These are phyloP conservation scores for Neolamprologus brichardi DNA, from an alignment of 2,113 vertebrate genomes.

Conservation along the genomic window DNA sequence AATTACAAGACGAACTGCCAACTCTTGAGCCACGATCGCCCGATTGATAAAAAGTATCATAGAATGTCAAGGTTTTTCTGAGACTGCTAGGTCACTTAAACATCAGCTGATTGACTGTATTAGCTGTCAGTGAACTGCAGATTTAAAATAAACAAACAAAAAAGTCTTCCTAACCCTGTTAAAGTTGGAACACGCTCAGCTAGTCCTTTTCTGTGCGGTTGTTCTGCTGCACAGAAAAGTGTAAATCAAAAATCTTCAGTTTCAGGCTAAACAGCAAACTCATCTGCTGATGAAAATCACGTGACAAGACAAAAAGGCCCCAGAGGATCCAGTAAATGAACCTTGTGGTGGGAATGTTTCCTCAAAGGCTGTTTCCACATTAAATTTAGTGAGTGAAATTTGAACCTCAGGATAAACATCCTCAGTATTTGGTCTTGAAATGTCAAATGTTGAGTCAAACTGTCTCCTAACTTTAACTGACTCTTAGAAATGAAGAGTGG, in stretches of 20 bases:
- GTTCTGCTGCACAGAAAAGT: background rate
- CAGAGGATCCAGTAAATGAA: background rate
- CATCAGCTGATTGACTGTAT: background rate
- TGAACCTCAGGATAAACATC: background rate
- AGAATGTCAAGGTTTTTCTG: background rate
- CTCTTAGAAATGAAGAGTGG: background rate
- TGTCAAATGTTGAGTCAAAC: background rate
- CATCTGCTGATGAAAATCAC: background rate
- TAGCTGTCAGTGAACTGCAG: background rate
- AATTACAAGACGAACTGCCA: fast-evolving
- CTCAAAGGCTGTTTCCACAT: background rate
- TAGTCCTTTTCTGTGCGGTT: background rate
- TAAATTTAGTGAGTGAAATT: background rate
- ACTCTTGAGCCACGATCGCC: too few species aligned
- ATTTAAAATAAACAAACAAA: background rate
- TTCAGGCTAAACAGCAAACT: background rate
- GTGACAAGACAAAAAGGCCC: background rate
- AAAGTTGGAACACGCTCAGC: background rate
- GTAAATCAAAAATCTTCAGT: background rate
- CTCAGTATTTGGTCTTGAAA: background rate
- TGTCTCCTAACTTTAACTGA: background rate
- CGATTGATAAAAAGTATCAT: background rate
- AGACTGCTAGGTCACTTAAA: background rate
- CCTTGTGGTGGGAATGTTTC: background rate
- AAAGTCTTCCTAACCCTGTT: background rate